Base-by-base conservation (phyloP, 2,888 invertebrate species). In the Exephanes ischioxanthus region DNA sequence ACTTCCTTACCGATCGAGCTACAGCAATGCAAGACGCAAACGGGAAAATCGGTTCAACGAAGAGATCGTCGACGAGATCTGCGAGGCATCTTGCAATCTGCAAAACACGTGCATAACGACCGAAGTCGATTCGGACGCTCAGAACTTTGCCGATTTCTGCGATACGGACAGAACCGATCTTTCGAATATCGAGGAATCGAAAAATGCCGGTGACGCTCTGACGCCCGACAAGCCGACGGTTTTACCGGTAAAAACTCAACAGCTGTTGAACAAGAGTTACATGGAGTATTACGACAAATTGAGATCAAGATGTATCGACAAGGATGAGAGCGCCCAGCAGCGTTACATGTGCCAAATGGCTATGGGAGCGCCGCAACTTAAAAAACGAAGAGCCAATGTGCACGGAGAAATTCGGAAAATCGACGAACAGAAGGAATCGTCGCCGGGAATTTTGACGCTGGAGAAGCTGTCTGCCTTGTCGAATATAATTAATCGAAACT, bases 241-340 rank as follows among this genome's bases (percentile, higher is more conserved):
- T 26, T 89, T 92, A 45, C 89, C 92, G 0, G 81, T 89, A 7
- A 90, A 92, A 75, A 93, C 92, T 0, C 92, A 90, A 83, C 85
- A 88, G 75, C 83, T 92, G 16, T 82, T 93, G 51, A 92, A 89
- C 70, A 90, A 91, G 78, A 93, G 89, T 87, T 93, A 93, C 79
- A 91, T 91, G 89, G 90, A 93, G 6, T 93, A 92, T 88, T 92
- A 92, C 41, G 90, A 91, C 16, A 92, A 89, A 86, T 86, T 91
- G 30, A 90, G 83, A 33, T 58, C 83, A 2, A 80, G 86, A 7
- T 88, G 89, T 71, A 80, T 86, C 41, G 68, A 77, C 9, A 83
- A 87, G 33, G 41, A 84, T 3, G 71, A 53, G 7, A 84, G 53
- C 76, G n/a, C 80, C 0, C 87, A 89, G 11, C 87, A 89, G 30